These are phyloP conservation scores for Luperina testacea DNA, from an alignment of 2,888 invertebrate species.

Conservation along the genomic window DNA sequence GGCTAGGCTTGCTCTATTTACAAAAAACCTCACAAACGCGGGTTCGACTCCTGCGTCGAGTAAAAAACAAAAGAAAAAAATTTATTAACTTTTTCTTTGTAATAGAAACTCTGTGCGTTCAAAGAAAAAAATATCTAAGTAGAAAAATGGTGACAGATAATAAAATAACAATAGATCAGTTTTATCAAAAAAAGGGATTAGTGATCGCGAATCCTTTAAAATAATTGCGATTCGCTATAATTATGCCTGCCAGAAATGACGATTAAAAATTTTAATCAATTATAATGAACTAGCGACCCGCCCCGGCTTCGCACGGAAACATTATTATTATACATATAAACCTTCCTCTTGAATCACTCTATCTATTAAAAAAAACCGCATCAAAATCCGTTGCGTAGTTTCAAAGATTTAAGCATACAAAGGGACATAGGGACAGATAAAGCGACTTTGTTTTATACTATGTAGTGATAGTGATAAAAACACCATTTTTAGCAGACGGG, in stretches of 20 bases:
- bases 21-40: background rate
- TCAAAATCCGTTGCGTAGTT: too few species aligned
- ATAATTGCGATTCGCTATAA: background rate
- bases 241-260: background rate
- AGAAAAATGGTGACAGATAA: background rate
- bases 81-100: background rate
- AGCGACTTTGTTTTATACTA: too few species aligned
- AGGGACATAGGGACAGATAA: too few species aligned
- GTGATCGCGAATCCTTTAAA: background rate
- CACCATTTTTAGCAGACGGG: background rate
- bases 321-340: too few species aligned
- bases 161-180: background rate
- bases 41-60: constrained; percentile 52
- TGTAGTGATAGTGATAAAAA: too few species aligned
- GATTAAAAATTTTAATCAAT: background rate
- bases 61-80: background rate
- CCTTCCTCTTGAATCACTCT: too few species aligned
- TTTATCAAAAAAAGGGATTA: too few species aligned
- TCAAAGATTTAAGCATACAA: too few species aligned
- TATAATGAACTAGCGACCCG: too few species aligned
- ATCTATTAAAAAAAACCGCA: too few species aligned
- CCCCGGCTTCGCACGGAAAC: too few species aligned
- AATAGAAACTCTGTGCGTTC: background rate
- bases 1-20: background rate
- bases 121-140: background rate